phyloP scores from a whole-genome alignment of 2,888 invertebrate species.

The Pteria penguin region DNA sequence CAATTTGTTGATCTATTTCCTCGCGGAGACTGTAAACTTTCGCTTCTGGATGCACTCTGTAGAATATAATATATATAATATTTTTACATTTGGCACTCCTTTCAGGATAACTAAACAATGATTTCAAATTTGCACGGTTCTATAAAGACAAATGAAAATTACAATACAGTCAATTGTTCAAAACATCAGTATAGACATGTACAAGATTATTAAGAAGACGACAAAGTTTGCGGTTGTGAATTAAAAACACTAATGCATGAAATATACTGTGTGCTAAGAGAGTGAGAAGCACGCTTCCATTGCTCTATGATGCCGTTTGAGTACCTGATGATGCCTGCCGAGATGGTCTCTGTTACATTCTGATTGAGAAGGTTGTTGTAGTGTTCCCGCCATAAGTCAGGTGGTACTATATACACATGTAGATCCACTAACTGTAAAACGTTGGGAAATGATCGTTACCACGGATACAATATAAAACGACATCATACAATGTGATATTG shows the following conservation, averaged over 20 bases:
- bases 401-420: constrained; percentile 82
- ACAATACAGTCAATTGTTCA: too few relatives aligned
- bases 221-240: too few relatives aligned
- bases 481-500: constrained; percentile 1
- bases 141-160: not conserved
- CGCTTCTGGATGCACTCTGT: constrained; percentile 80
- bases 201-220: too few relatives aligned
- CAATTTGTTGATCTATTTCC: constrained; percentile 81
- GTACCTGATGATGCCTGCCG: constrained; percentile 82
- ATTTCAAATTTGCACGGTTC: too few relatives aligned
- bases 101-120: too few relatives aligned
- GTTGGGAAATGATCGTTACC: constrained; percentile 15
- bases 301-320: too few relatives aligned
- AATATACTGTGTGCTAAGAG: too few relatives aligned
- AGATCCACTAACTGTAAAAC: constrained; percentile 81
- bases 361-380: constrained; percentile 81
- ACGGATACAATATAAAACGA: constrained; percentile 18
- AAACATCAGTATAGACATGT: too few relatives aligned
- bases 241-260: too few relatives aligned
- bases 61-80: constrained; percentile 26
- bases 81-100: not conserved
- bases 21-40: constrained; percentile 78
- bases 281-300: too few relatives aligned
- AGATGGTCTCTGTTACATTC: constrained; percentile 81
- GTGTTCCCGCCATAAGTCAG: constrained; percentile 81